A percentile compares a stretch with the other conserved stretches of the same genome.
phyloP scores from a whole-genome alignment of 2,797 vertebrate species.

The Chlorospingus semifuscus region DNA sequence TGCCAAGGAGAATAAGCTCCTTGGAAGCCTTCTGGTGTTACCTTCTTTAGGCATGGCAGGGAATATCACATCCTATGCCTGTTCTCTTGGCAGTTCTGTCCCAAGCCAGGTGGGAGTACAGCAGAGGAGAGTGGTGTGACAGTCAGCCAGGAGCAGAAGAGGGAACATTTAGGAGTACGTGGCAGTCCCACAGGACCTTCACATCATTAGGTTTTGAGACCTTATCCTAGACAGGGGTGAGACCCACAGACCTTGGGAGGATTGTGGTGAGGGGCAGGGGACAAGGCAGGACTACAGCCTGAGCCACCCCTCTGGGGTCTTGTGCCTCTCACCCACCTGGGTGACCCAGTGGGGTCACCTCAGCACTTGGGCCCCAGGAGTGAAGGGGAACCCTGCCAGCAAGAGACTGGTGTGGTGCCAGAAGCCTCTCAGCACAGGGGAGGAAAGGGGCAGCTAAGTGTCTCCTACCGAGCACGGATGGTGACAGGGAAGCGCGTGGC shows the following conservation, averaged over 20 bases:
- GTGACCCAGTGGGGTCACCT: neutral
- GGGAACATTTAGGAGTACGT: neutral
- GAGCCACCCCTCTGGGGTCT: neutral
- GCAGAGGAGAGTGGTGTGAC: neutral
- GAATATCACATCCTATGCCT: neutral
- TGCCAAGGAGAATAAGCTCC: neutral
- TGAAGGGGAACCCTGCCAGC: neutral
- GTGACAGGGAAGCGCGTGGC: slow-evolving; percentile 25
- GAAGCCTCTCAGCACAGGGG: neutral
- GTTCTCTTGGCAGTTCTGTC: neutral
- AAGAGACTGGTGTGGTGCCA: neutral
- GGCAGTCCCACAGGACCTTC: neutral
- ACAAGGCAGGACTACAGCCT: neutral
- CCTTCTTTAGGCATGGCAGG: neutral
- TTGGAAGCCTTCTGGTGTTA: neutral
- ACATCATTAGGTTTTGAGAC: neutral
- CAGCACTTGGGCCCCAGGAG: neutral
- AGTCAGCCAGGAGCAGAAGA: neutral
- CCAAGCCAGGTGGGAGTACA: neutral
- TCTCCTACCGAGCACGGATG: slow-evolving; percentile 24
- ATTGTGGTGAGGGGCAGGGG: neutral
- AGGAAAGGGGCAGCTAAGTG: neutral
- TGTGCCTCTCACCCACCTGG: neutral
- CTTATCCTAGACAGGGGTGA: neutral
- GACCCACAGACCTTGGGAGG: neutral